These are phyloP conservation scores for Intellagama lesueurii DNA, from an alignment of 2,797 vertebrate species.

Conservation along the genomic window DNA sequence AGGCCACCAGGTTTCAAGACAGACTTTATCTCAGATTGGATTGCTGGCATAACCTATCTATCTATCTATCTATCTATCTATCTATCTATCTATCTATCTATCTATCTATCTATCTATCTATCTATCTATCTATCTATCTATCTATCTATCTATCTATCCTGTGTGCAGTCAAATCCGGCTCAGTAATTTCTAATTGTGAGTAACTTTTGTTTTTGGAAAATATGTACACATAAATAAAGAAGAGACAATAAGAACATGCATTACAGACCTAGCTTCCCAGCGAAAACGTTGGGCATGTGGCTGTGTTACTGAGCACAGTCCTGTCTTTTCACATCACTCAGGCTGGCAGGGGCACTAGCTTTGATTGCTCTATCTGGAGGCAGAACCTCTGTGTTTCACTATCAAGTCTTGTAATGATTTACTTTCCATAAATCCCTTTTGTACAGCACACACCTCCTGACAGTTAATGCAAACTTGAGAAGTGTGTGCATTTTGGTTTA, in stretches of 20 bases:
- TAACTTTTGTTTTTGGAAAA: background rate
- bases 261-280: background rate
- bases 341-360: constrained; percentile 14
- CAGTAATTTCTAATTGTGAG: background rate
- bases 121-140: too few relatives aligned
- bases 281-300: background rate
- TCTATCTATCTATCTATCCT: too few relatives aligned
- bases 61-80: too few relatives aligned
- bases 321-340: constrained; percentile 29
- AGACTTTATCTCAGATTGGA: background rate
- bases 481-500: background rate
- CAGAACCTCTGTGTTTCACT: constrained; percentile 57
- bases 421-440: constrained; percentile 4
- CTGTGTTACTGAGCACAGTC: constrained; percentile 38
- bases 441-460: background rate
- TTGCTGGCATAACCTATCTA: background rate
- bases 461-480: background rate
- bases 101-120: too few relatives aligned
- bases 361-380: constrained; percentile 24
- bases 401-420: constrained; percentile 42
- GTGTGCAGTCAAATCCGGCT: too few relatives aligned
- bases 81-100: too few relatives aligned
- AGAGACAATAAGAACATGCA: background rate
- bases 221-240: background rate
- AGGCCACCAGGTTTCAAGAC: too few relatives aligned